Evolutionary conservation across 1,140 invertebrate species (phyloP).

Genomic region (Eufriesea mexicana): DNA sequence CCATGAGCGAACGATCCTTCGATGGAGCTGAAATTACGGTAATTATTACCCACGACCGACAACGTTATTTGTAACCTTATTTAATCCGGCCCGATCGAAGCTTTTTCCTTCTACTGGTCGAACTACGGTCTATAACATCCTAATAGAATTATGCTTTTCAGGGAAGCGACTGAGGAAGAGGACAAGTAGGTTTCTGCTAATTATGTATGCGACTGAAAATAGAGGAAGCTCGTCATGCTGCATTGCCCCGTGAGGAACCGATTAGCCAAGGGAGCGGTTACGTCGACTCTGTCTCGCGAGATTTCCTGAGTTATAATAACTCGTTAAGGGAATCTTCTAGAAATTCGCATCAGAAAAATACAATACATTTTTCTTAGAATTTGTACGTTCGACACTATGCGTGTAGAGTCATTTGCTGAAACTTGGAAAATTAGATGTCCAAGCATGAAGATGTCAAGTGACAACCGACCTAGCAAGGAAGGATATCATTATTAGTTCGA

Average conservation of each 20-base stretch:
- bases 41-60: no score
- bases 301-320: background rate
- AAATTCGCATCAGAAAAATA: no score
- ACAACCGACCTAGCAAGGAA: no score
- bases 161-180: background rate
- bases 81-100: background rate
- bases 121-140: background rate
- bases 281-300: background rate
- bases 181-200: slow-evolving; percentile 9
- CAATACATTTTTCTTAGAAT: no score
- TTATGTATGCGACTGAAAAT: background rate
- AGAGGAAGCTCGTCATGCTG: background rate
- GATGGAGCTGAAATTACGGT: background rate
- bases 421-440: no score
- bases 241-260: background rate
- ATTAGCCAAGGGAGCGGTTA: slow-evolving; percentile 1
- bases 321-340: background rate
- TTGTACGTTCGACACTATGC: no score
- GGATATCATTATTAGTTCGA: no score
- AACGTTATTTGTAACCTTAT: background rate
- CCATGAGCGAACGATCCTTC: background rate
- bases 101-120: background rate
- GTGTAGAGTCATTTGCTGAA: no score
- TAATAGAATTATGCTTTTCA: no score
- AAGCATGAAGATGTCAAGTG: no score